Base-by-base conservation (phyloP, 2,888 invertebrate genomes). In the Mesorhabditis spiculigera region DNA sequence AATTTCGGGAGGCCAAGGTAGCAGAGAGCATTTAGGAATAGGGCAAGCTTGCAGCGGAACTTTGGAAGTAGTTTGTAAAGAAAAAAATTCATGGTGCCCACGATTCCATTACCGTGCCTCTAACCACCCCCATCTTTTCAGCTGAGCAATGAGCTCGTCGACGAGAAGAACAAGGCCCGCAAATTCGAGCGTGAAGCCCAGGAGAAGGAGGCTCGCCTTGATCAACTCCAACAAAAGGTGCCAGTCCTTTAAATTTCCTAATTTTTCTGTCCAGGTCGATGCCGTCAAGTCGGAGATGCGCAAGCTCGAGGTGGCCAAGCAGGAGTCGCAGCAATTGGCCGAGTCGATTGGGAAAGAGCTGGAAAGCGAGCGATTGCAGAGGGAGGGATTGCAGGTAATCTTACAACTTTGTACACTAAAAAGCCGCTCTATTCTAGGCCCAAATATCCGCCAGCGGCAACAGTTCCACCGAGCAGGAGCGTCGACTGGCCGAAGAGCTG, bases 111-210 rank as follows among this genome's bases (percentile, higher is more conserved):
- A 67, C 78, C 41, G 70, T 79, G 44, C 82, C 78, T 8, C 81
- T 43, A 80, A 82, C 10, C 65, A 67, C 4, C 77, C 74, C 41
- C 69, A 79, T 67, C 75, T 76, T 66, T 78, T 70, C 65, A 80
- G 77, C 44, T 80, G 42, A 79, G 73, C 70, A 74, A 74, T 42
- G 77, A 79, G 82, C 88, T 96, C 64, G 91, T 93, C 0, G 95
- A 95, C 83, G 87, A 75, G 92, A 93, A 82, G 94, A 95, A 87
- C 95, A 95, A 84, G 94, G 94, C 87, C 94, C 95, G 86, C 16
- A 71, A 70, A 13, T 66, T 67, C 28, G 66, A 71, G 42, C 41
- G 44, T 28, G 67, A 65, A 43, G 16, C n/a, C 6, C 63, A 43
- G 44, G 72, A 72, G 65, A 71, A 71, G 61, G 71, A 68, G 45